These are phyloP conservation scores for Samia ricini DNA, from an alignment of 1,140 invertebrate genomes.

Conservation along the genomic window DNA sequence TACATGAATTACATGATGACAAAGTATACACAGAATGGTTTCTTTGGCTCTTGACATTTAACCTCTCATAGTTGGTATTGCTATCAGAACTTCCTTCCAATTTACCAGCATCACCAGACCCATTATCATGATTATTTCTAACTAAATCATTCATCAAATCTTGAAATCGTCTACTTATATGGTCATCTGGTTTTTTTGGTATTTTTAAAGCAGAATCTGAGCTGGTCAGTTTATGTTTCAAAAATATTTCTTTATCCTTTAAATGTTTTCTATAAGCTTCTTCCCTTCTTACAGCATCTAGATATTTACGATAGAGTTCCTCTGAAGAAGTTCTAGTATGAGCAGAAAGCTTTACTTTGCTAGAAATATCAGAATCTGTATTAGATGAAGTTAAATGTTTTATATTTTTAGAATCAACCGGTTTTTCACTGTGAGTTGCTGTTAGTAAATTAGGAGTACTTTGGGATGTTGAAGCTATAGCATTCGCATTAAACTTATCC, in stretches of 20 bases:
- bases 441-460: slow-evolving; percentile 59
- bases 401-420: slow-evolving; percentile 23
- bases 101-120: slow-evolving; percentile 66
- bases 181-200: slow-evolving; percentile 26
- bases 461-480: slow-evolving; percentile 60
- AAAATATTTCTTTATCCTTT: slow-evolving; percentile 56
- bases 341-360: slow-evolving; percentile 44
- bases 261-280: slow-evolving; percentile 59
- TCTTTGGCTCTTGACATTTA: slow-evolving; percentile 41
- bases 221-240: slow-evolving; percentile 57
- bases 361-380: slow-evolving; percentile 57
- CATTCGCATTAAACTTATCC: slow-evolving; percentile 55
- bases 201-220: slow-evolving; percentile 45
- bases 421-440: slow-evolving; percentile 40
- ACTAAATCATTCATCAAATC: slow-evolving; percentile 63
- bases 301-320: slow-evolving; percentile 66
- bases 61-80: slow-evolving; percentile 31
- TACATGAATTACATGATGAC: slow-evolving; percentile 53
- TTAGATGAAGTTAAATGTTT: slow-evolving; percentile 39
- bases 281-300: slow-evolving; percentile 62
- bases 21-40: slow-evolving; percentile 70
- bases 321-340: slow-evolving; percentile 61
- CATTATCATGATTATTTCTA: slow-evolving; percentile 61
- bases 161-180: slow-evolving; percentile 46
- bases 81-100: slow-evolving; percentile 44